These are phyloP conservation scores for Chorisops tibialis DNA, from an alignment of 2,888 invertebrate species.

Conservation along the genomic window DNA sequence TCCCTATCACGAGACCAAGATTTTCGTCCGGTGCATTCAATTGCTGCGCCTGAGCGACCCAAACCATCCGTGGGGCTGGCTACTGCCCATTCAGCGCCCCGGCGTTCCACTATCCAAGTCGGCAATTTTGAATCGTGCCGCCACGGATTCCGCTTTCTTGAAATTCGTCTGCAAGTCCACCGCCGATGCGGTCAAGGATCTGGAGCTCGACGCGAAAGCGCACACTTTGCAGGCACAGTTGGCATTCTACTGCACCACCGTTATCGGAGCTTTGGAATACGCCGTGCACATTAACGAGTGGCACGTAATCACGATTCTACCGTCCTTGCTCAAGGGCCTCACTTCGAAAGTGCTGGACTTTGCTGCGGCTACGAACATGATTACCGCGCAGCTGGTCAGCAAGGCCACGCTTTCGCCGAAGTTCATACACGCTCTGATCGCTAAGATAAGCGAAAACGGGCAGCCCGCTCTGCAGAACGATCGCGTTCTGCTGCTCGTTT, in stretches of 20 bases:
- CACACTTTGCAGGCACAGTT: conserved; percentile 66
- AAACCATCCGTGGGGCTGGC: conserved; percentile 72
- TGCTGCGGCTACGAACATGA: conserved; percentile 69
- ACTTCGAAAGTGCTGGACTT: conserved; percentile 67
- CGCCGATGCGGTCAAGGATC: conserved; percentile 58
- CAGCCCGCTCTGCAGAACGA: conserved; percentile 59
- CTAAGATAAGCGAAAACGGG: conserved; percentile 57
- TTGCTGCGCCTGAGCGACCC: conserved; percentile 63
- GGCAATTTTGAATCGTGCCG: conserved; percentile 69
- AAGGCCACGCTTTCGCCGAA: conserved; percentile 60
- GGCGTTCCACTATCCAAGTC: conserved; percentile 72
- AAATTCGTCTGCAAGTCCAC: conserved; percentile 62
- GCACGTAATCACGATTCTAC: conserved; percentile 67
- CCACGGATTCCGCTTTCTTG: conserved; percentile 61
- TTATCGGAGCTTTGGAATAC: conserved; percentile 67
- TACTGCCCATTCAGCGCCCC: conserved; percentile 68
- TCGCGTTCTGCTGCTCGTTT: conserved; percentile 62
- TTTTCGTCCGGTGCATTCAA: conserved; percentile 80
- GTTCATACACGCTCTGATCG: conserved; percentile 60
- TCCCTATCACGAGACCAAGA: conserved; percentile 90
- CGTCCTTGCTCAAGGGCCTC: conserved; percentile 68
- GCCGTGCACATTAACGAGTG: conserved; percentile 58
- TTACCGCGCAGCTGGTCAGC: conserved; percentile 65
- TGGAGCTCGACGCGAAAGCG: conserved; percentile 59
- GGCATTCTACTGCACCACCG: conserved; percentile 75